Percentiles rank a stretch among this genome's conserved stretches.
Conservation (phyloP, 2,888 invertebrate genomes). For the Brachyptera putata region DNA sequence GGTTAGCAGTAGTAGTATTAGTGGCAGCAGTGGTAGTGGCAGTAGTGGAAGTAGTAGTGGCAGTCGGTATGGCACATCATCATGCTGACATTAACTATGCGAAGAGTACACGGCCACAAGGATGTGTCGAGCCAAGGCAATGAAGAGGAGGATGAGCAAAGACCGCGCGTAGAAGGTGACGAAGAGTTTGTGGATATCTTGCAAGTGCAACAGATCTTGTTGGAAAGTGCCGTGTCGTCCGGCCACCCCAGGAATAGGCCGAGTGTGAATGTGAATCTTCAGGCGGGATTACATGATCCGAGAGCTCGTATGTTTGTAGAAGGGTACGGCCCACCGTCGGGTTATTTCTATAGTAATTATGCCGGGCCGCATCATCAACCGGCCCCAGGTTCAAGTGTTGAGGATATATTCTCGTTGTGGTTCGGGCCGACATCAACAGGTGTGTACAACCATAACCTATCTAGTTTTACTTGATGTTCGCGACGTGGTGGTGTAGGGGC, state of each 20-base stretch:
- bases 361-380: conserved; percentile 37
- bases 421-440: conserved; percentile 54
- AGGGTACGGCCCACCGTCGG: conserved; percentile 15
- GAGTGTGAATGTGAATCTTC: conserved; percentile 32
- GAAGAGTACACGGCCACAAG: conserved; percentile 6
- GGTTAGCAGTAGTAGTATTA: not conserved
- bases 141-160: conserved; percentile 22
- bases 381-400: conserved; percentile 45
- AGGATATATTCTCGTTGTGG: conserved; percentile 72
- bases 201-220: conserved; percentile 71
- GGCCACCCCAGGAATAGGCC: conserved; percentile 48
- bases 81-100: conserved; percentile 25
- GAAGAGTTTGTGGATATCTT: conserved; percentile 80
- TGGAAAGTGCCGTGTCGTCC: conserved; percentile 48
- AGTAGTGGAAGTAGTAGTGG: not conserved
- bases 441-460: conserved; percentile 15
- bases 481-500: too few relatives aligned
- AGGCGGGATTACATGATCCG: conserved; percentile 30
- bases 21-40: not conserved
- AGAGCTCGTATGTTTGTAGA: conserved; percentile 24
- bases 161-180: conserved; percentile 41
- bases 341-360: conserved; percentile 27
- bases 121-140: not conserved
- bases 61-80: conserved; percentile 11
- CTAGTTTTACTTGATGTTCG: not conserved